These are phyloP conservation scores for Ctenopoma multispine DNA, from an alignment of 2,797 vertebrate genomes.

Conservation along the genomic window DNA sequence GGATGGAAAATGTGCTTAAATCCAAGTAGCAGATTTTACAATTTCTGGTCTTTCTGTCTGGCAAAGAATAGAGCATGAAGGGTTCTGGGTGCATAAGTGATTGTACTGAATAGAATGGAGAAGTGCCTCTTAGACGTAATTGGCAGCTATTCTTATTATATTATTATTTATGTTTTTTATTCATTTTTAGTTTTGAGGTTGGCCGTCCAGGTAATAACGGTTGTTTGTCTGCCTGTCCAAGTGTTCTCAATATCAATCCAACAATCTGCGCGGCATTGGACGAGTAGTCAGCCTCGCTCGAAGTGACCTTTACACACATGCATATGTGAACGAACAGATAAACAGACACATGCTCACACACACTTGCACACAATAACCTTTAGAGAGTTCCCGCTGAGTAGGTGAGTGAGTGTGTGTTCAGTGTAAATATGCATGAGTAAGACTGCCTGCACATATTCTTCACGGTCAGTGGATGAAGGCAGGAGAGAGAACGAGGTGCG, in stretches of 20 bases:
- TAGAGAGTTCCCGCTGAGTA: conserved; percentile 77
- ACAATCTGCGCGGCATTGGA: conserved; percentile 66
- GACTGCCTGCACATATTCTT: conserved; percentile 82
- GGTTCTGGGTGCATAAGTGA: conserved; percentile 57
- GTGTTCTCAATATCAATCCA: conserved; percentile 70
- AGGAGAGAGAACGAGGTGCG: conserved; percentile 61
- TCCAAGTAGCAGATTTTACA: conserved; percentile 73
- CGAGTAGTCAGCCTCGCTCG: conserved; percentile 68
- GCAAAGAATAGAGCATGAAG: conserved; percentile 58
- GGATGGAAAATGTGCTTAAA: conserved; percentile 79
- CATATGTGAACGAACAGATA: conserved; percentile 60
- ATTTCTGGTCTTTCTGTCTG: conserved; percentile 61
- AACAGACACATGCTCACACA: conserved; percentile 50
- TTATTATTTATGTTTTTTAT: conserved; percentile 35
- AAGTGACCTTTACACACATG: conserved; percentile 76
- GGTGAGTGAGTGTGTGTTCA: conserved; percentile 79
- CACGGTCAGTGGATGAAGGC: conserved; percentile 80
- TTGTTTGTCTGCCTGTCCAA: conserved; percentile 54
- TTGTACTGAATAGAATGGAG: conserved; percentile 52
- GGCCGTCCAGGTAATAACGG: conserved; percentile 45
- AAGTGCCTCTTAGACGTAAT: conserved; percentile 50
- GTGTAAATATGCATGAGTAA: conserved; percentile 86
- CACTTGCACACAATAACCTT: conserved; percentile 73
- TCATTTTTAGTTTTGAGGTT: neutral
- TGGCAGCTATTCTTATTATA: conserved; percentile 43